Conservation (phyloP, 1,140 invertebrate species). For the Drosophila littoralis region DNA sequence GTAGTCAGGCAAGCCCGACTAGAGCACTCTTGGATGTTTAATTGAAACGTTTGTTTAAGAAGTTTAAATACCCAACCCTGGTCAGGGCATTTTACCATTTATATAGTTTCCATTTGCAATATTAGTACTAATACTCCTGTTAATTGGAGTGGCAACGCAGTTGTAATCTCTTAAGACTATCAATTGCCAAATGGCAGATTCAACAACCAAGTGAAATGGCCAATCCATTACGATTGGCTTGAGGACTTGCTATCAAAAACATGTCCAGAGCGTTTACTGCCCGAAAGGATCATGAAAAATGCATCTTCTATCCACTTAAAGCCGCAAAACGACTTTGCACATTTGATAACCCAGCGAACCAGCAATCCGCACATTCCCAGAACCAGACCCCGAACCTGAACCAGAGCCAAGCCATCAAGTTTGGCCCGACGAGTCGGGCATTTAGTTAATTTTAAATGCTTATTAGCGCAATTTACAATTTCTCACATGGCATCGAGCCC, state of each 20-base stretch:
- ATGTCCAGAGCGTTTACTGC: slow-evolving; percentile 38
- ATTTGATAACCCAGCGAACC: slow-evolving; percentile 51
- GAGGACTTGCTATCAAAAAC: slow-evolving; percentile 20
- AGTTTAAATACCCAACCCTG: too few relatives aligned
- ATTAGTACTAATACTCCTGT: too few relatives aligned
- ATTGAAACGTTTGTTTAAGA: too few relatives aligned
- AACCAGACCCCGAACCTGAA: neutral
- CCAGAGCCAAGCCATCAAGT: slow-evolving; percentile 60
- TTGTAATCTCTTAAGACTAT: too few relatives aligned
- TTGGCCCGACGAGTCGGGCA: slow-evolving; percentile 62
- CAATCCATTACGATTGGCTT: slow-evolving; percentile 31
- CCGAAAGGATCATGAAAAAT: slow-evolving; percentile 62
- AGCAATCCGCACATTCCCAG: neutral
- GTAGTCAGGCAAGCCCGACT: too few relatives aligned
- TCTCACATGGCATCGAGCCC: slow-evolving; percentile 42
- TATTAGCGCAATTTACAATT: slow-evolving; percentile 75
- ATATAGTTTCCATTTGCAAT: too few relatives aligned
- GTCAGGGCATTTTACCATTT: too few relatives aligned
- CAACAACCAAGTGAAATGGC: slow-evolving; percentile 43
- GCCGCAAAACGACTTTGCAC: slow-evolving; percentile 36
- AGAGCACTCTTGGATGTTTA: too few relatives aligned
- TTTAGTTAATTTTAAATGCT: slow-evolving; percentile 83
- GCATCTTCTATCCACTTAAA: slow-evolving; percentile 60
- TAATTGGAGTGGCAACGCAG: too few relatives aligned
- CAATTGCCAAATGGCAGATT: slow-evolving; percentile 13